These are phyloP conservation scores for Eulemur rubriventer DNA, from an alignment of 2,797 vertebrate species.

Conservation along the genomic window DNA sequence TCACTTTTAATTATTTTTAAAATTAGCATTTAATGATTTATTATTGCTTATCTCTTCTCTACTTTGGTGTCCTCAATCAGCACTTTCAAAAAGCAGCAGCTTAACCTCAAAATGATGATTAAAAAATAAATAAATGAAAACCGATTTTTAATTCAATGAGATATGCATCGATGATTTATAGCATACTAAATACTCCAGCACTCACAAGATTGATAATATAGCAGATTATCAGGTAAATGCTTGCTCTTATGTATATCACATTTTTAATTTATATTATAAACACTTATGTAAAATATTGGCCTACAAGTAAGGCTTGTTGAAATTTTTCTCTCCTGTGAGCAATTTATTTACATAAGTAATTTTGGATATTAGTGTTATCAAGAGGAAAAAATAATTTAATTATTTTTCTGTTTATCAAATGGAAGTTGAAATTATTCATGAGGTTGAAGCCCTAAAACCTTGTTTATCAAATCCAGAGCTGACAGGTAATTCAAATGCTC, in stretches of 20 bases:
- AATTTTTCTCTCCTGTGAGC: neutral
- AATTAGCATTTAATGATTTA: neutral
- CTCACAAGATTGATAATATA: neutral
- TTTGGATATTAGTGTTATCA: neutral
- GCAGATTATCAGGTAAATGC: neutral
- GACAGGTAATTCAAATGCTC: conserved; percentile 32
- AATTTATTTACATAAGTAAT: neutral
- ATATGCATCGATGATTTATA: neutral
- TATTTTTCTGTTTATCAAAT: conserved; percentile 52
- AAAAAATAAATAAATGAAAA: conserved; percentile 4
- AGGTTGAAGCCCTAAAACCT: neutral
- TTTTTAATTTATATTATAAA: conserved; percentile 23
- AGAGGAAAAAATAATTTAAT: neutral
- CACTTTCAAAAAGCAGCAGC: neutral
- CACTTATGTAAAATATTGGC: neutral
- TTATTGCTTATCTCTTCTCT: neutral
- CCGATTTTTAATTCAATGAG: neutral
- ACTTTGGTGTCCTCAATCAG: neutral
- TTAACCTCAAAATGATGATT: neutral
- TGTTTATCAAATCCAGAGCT: neutral
- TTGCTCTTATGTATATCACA: neutral
- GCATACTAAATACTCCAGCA: neutral
- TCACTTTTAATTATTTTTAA: neutral
- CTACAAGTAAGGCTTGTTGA: neutral
- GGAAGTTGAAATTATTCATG: conserved; percentile 25